Base-by-base conservation (phyloP, 2,888 invertebrate genomes). In the Poecilus cupreus region DNA sequence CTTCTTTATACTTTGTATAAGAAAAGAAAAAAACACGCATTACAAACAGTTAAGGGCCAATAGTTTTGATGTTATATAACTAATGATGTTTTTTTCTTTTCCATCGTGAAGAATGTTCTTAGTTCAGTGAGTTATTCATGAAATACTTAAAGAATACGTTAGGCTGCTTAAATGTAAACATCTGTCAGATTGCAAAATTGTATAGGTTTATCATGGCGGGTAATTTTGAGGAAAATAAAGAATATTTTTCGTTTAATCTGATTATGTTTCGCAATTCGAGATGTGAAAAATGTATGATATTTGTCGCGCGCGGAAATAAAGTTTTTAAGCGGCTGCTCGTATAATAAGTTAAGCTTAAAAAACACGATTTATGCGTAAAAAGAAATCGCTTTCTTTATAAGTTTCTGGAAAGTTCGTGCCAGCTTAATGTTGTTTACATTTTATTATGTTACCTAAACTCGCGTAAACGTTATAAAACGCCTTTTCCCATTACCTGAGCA, bases 381-480 rank as follows among this genome's bases (percentile, higher is more conserved):
- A 49, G 51, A 70, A 79, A 79, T 49, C 49, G 79, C 39, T 51
- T 70, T 70, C 78, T 78, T 78, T 78, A 78, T 64, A 78, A 78
- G 78, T 78, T 78, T 64, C 51, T 51, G 51, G 22, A 70, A 68
- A 79, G 79, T 79, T 79, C 37, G 79, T 79, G 70, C 68, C 20
- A 70, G 70, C 79, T 70, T 68, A 79, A 79, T 79, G 70, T 68
- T 79, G 79, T 79, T 79, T 79, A 79, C 70, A 79, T 26, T 79
- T 79, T 79, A 79, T 79, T 79, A 79, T 79, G 79, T 79, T 79
- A 70, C 70, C 68, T 49, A 70, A 78, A 78, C 78, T 78, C 64
- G 78, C 49, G 78, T 78, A 78, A 79, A 79, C 51, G 70, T 51
- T 79, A 51, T 70, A 79, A 70, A 79, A 64, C 79, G 51, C 37